Percentiles rank a stretch among this genome's conserved stretches.
These are phyloP conservation scores for Liposcelis brunnea DNA, from an alignment of 2,888 invertebrate genomes.

Conservation along the genomic window DNA sequence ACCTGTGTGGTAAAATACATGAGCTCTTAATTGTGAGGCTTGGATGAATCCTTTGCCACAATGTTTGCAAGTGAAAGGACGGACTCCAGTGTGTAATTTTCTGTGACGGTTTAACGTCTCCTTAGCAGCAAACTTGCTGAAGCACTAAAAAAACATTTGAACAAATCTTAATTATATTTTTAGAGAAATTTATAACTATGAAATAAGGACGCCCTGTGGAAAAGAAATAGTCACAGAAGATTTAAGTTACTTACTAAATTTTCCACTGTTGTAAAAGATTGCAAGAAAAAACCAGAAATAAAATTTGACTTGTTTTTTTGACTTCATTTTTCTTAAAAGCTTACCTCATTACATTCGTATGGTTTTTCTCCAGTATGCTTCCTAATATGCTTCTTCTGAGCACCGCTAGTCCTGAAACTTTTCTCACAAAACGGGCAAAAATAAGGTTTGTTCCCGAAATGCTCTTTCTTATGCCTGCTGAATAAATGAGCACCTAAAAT, in stretches of 20 bases:
- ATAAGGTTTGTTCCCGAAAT: conserved; percentile 37
- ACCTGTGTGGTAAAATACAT: conserved; percentile 55
- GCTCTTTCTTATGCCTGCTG: conserved; percentile 15
- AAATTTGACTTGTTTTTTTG: too few species aligned
- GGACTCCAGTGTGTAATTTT: conserved; percentile 42
- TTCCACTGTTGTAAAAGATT: too few species aligned
- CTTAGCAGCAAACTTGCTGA: conserved; percentile 59
- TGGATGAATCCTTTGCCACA: conserved; percentile 74
- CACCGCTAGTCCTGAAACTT: conserved; percentile 52
- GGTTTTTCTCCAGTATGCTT: conserved; percentile 44
- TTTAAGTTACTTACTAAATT: too few species aligned
- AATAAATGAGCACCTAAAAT: conserved; percentile 34
- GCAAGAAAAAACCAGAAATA: too few species aligned
- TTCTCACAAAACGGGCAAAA: conserved; percentile 57
- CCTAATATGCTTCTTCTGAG: conserved; percentile 54
- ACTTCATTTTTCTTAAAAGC: too few species aligned
- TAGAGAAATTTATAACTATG: neutral
- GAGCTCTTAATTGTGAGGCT: conserved; percentile 58
- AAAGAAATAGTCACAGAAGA: too few species aligned
- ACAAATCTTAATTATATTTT: neutral
- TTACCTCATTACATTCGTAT: conserved; percentile 43
- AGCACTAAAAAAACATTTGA: conserved; percentile 38
- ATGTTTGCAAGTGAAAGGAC: conserved; percentile 38
- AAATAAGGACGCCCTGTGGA: neutral
- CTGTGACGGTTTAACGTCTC: conserved; percentile 66